Conservation (phyloP, 2,888 invertebrate species). For the Drosophila nr. medialis region DNA sequence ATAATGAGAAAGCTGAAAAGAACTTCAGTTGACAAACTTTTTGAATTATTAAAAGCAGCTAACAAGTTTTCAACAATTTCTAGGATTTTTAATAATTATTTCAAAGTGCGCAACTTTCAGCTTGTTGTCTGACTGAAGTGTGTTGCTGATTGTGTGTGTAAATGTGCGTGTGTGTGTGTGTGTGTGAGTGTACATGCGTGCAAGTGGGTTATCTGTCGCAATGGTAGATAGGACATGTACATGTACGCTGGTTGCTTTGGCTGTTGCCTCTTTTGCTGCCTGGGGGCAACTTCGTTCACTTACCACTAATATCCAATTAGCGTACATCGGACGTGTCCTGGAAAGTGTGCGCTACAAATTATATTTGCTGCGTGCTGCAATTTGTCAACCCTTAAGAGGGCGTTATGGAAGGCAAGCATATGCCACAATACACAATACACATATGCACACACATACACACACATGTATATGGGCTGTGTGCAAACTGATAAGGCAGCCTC, state of each 20-base stretch:
- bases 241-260: conserved; percentile 7
- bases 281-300: conserved; percentile 54
- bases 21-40: conserved; percentile 52
- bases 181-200: conserved; percentile 21
- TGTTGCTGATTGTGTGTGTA: not conserved
- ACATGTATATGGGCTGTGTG: conserved; percentile 30
- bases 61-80: conserved; percentile 31
- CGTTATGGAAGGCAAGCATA: conserved; percentile 53
- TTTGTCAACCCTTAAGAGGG: conserved; percentile 69
- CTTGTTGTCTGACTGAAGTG: conserved; percentile 7
- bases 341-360: conserved; percentile 73
- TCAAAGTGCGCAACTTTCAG: conserved; percentile 36
- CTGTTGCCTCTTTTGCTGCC: conserved; percentile 1
- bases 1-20: conserved; percentile 7
- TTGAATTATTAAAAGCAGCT: conserved; percentile 60
- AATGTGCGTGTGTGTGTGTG: conserved; percentile 7
- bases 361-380: conserved; percentile 61
- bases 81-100: conserved; percentile 31
- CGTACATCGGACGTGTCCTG: conserved; percentile 55
- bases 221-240: conserved; percentile 67
- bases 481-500: conserved; percentile 67
- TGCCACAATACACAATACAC: conserved; percentile 33
- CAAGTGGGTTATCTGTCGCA: conserved; percentile 44
- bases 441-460: not conserved
- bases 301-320: conserved; percentile 77